These are phyloP conservation scores for Uropetala carovei DNA, from an alignment of 2,888 invertebrate species.

Conservation along the genomic window DNA sequence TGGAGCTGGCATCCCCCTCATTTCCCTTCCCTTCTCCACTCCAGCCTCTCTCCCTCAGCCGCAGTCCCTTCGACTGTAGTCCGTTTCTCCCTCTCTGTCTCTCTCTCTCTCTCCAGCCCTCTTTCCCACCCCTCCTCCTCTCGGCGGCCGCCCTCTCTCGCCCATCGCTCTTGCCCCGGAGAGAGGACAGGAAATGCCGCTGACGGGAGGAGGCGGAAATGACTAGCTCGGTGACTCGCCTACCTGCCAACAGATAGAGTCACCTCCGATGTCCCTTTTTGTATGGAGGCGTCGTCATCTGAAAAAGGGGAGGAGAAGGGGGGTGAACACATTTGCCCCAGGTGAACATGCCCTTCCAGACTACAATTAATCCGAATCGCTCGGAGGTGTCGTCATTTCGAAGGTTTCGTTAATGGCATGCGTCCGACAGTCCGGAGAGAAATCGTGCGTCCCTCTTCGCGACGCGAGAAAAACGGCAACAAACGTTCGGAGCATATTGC, in stretches of 20 bases:
- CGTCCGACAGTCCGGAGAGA: too few species aligned
- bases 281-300: neutral
- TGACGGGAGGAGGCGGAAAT: slow-evolving; percentile 47
- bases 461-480: too few species aligned
- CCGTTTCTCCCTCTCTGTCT: neutral
- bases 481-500: too few species aligned
- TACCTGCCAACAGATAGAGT: slow-evolving; percentile 57
- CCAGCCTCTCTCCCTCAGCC: neutral
- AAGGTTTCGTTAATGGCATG: too few species aligned
- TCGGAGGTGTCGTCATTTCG: neutral
- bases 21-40: neutral
- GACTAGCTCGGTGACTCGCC: slow-evolving; percentile 35
- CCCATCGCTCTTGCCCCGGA: neutral
- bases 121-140: neutral
- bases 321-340: neutral
- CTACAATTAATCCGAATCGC: slow-evolving; percentile 5
- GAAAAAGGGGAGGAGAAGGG: neutral
- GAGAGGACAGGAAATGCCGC: slow-evolving; percentile 55
- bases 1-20: neutral
- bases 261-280: slow-evolving; percentile 1
- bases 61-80: neutral
- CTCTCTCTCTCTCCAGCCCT: neutral
- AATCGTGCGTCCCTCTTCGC: too few species aligned
- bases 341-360: neutral
- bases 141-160: too few species aligned